Conservation (phyloP, 2,888 invertebrate species). For the Fragum fragum region DNA sequence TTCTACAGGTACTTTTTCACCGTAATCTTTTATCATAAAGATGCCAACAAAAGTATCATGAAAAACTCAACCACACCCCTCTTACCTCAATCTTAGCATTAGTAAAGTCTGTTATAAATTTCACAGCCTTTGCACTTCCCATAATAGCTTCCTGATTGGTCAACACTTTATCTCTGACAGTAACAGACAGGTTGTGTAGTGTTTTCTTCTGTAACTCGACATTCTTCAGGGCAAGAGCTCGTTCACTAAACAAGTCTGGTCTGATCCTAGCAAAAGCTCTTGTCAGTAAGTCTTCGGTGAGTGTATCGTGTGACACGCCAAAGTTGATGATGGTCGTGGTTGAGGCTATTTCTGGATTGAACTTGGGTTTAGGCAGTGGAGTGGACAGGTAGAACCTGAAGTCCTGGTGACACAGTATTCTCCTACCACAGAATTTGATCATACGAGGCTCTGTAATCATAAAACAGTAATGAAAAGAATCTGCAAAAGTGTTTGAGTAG, state of each 20-base stretch:
- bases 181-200: slow-evolving; percentile 74
- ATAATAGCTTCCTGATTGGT: slow-evolving; percentile 78
- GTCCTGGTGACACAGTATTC: slow-evolving; percentile 84
- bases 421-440: slow-evolving; percentile 84
- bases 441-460: slow-evolving; percentile 79
- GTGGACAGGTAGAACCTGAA: slow-evolving; percentile 84
- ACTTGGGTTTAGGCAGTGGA: slow-evolving; percentile 78
- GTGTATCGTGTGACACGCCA: slow-evolving; percentile 83
- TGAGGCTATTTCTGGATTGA: slow-evolving; percentile 83
- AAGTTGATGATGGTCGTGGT: slow-evolving; percentile 84
- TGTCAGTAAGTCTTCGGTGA: slow-evolving; percentile 84
- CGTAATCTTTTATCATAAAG: no score
- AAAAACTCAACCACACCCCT: no score
- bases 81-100: slow-evolving; percentile 80
- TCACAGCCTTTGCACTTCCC: slow-evolving; percentile 78
- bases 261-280: slow-evolving; percentile 83
- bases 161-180: slow-evolving; percentile 76
- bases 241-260: slow-evolving; percentile 83
- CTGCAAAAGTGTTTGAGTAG: no score
- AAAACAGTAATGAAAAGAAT: no score
- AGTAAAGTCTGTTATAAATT: slow-evolving; percentile 81
- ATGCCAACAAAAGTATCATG: no score
- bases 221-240: slow-evolving; percentile 79
- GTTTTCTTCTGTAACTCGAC: slow-evolving; percentile 79
- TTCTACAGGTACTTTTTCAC: no score